Conservation (phyloP, 1,140 invertebrate species). For the Brachionus asplanchnoidis region DNA sequence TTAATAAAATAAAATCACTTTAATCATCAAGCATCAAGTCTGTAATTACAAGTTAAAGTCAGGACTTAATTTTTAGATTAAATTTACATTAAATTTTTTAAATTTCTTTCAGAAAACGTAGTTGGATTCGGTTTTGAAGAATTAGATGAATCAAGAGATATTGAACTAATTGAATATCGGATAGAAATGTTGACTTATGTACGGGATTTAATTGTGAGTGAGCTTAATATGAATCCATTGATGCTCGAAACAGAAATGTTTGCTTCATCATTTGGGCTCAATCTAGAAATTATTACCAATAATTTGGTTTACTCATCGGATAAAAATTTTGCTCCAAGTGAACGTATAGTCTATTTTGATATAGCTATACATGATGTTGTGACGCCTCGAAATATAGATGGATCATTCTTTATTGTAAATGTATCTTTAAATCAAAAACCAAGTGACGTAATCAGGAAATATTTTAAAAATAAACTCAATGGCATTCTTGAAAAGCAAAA, state of each 20-base stretch:
- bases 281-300: neutral
- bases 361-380: neutral
- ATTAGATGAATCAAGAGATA: neutral
- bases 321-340: neutral
- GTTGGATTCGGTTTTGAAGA: neutral
- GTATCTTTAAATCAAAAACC: neutral
- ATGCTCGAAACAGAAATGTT: neutral
- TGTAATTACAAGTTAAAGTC: too few species aligned
- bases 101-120: neutral
- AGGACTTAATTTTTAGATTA: too few species aligned
- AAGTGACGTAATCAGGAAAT: neutral
- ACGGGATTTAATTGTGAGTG: neutral
- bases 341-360: neutral
- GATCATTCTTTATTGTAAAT: neutral
- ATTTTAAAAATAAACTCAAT: neutral
- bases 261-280: neutral
- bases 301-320: neutral
- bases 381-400: too few species aligned
- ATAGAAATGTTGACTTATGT: neutral
- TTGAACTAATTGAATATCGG: neutral
- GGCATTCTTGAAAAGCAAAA: neutral
- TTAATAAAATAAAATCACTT: too few species aligned
- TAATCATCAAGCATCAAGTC: too few species aligned
- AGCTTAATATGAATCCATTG: neutral
- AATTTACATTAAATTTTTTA: too few species aligned